Evolutionary conservation across 2,888 invertebrate species (phyloP).

Genomic region (Eupithecia abbreviata): DNA sequence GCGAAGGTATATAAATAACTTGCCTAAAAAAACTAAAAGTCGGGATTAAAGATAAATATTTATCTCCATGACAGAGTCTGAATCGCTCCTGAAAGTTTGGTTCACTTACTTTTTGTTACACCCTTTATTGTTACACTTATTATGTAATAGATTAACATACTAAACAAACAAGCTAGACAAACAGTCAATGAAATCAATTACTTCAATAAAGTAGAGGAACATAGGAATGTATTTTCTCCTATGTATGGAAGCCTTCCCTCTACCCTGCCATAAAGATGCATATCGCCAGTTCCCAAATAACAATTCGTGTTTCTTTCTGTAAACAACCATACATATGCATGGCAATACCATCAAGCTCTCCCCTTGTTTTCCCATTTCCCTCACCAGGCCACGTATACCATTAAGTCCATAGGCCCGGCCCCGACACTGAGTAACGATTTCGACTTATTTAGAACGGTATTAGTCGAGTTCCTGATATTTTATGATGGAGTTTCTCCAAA

Average conservation of each 20-base stretch:
- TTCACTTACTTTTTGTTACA: too few species aligned
- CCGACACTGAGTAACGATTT: constrained; percentile 3
- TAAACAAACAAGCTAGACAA: not conserved
- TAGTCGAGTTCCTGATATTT: not conserved
- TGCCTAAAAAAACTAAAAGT: not conserved
- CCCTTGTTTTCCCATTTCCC: constrained; percentile 60
- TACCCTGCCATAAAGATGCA: not conserved
- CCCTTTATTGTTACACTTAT: too few species aligned
- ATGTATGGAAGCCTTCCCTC: not conserved
- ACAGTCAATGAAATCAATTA: not conserved
- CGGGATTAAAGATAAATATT: too few species aligned
- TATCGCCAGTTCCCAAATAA: constrained; percentile 19
- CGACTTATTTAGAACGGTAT: not conserved
- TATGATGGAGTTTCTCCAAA: not conserved
- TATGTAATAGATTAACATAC: not conserved
- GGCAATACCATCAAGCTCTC: constrained; percentile 40
- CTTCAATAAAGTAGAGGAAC: not conserved
- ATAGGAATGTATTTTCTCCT: not conserved
- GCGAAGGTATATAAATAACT: not conserved
- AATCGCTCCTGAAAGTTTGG: too few species aligned
- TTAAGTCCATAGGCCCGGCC: constrained; percentile 37
- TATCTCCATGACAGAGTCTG: too few species aligned
- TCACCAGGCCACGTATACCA: constrained; percentile 50
- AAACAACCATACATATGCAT: constrained; percentile 22
- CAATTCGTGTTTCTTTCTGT: constrained; percentile 16